Conservation (phyloP, 2,888 invertebrate species). For the Exocentrus adspersus region DNA sequence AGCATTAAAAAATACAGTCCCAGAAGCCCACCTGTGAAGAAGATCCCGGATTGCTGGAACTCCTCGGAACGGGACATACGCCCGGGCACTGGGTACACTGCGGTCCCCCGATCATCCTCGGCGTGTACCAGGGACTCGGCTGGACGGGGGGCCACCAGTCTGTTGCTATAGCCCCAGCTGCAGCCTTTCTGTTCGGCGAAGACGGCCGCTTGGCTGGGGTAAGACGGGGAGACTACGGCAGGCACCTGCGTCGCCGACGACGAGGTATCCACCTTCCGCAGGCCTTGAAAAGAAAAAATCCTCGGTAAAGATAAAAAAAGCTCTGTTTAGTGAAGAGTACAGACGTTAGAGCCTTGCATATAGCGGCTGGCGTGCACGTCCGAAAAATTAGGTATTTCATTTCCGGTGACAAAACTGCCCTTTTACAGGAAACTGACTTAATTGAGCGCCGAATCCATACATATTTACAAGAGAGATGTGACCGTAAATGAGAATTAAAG, state of each 20-base stretch:
- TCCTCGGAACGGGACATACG: slow-evolving; percentile 62
- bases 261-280: slow-evolving; percentile 58
- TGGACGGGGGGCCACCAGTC: slow-evolving; percentile 51
- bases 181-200: slow-evolving; percentile 65
- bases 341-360: too few species aligned
- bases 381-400: not conserved
- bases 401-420: not conserved
- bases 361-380: too few species aligned
- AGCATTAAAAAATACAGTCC: too few species aligned
- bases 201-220: slow-evolving; percentile 64
- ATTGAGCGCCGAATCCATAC: slow-evolving; percentile 29
- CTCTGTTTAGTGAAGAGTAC: too few species aligned
- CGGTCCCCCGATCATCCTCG: slow-evolving; percentile 55
- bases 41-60: slow-evolving; percentile 60
- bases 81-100: slow-evolving; percentile 63
- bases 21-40: slow-evolving; percentile 51
- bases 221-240: slow-evolving; percentile 48
- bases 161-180: slow-evolving; percentile 65
- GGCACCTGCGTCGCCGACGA: slow-evolving; percentile 55
- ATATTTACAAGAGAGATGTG: too few species aligned
- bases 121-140: slow-evolving; percentile 60
- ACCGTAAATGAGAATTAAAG: too few species aligned
- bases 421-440: slow-evolving; percentile 32
- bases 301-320: too few species aligned
- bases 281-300: too few species aligned